These are phyloP conservation scores for Pammene aurita DNA, from an alignment of 2,888 invertebrate species.

Conservation along the genomic window DNA sequence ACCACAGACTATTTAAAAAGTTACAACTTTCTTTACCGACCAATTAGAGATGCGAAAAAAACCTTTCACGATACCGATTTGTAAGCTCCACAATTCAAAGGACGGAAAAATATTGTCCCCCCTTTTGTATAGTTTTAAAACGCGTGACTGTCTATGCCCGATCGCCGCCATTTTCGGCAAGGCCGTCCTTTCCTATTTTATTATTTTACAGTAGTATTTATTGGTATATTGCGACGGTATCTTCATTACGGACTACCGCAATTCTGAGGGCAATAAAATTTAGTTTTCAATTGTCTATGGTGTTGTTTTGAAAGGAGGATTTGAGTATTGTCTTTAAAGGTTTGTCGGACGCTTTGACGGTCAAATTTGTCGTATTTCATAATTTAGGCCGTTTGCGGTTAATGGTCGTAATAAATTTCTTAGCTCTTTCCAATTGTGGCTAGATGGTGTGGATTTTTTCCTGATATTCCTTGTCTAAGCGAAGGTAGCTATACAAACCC, in stretches of 20 bases:
- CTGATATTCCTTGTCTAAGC: background rate
- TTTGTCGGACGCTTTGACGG: slow-evolving; percentile 41
- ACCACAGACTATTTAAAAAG: slow-evolving; percentile 47
- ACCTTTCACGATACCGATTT: slow-evolving; percentile 30
- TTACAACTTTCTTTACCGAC: slow-evolving; percentile 51
- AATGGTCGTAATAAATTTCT: slow-evolving; percentile 32
- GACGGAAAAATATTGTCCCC: slow-evolving; percentile 56
- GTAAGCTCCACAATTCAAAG: slow-evolving; percentile 24
- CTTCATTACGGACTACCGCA: slow-evolving; percentile 69
- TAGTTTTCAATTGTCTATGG: slow-evolving; percentile 48
- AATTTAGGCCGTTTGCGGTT: slow-evolving; percentile 37
- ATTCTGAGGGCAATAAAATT: slow-evolving; percentile 55
- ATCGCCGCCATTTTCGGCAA: slow-evolving; percentile 44
- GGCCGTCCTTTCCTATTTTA: slow-evolving; percentile 50
- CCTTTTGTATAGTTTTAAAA: slow-evolving; percentile 45
- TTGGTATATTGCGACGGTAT: slow-evolving; percentile 68
- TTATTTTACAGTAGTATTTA: slow-evolving; percentile 72
- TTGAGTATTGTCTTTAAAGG: slow-evolving; percentile 45
- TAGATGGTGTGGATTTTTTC: background rate
- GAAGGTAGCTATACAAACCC: background rate
- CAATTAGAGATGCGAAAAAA: slow-evolving; percentile 41
- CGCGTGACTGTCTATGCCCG: slow-evolving; percentile 36
- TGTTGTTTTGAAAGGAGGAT: slow-evolving; percentile 18
- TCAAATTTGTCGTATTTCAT: slow-evolving; percentile 42
- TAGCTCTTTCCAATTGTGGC: slow-evolving; percentile 15